Evolutionary conservation across 2,797 vertebrate genomes (phyloP).

Genomic region (Sparus aurata): DNA sequence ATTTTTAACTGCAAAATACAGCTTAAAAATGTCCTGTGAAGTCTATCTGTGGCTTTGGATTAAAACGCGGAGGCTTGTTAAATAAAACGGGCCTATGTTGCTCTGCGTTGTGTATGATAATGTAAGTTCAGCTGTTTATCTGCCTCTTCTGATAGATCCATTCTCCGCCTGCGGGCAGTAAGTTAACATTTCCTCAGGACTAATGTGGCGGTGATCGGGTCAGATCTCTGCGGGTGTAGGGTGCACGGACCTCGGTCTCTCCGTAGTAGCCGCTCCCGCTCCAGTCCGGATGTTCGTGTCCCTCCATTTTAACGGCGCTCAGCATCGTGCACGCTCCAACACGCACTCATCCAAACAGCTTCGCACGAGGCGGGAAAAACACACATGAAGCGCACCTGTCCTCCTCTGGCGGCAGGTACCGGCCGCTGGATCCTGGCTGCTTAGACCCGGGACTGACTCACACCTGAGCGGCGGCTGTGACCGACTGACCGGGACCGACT

Average conservation of each 20-base stretch:
- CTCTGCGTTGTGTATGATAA: too few relatives aligned
- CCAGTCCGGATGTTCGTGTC: slow-evolving; percentile 93
- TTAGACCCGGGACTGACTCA: slow-evolving; percentile 4
- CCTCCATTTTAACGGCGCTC: slow-evolving; percentile 95
- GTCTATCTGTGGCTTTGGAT: too few relatives aligned
- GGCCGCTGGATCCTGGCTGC: not conserved
- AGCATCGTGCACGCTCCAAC: slow-evolving; percentile 90
- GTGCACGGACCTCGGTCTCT: slow-evolving; percentile 90
- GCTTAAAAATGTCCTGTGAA: too few relatives aligned
- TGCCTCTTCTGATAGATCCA: too few relatives aligned
- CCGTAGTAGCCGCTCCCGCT: slow-evolving; percentile 88
- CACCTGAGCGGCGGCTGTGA: slow-evolving; percentile 62
- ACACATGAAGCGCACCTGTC: not conserved
- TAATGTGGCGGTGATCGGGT: not conserved
- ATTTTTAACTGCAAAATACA: too few relatives aligned
- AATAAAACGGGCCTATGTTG: too few relatives aligned
- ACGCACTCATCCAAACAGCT: slow-evolving; percentile 73
- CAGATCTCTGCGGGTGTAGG: not conserved
- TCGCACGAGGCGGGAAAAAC: not conserved
- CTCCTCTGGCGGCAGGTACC: not conserved
- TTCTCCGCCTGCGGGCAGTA: too few relatives aligned
- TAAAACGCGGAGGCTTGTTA: too few relatives aligned
- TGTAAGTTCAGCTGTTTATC: too few relatives aligned
- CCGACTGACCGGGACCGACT: slow-evolving; percentile 52
- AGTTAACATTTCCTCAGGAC: not conserved